Conservation (phyloP, 23 tunicate species). For the Phallusia fumigata region DNA sequence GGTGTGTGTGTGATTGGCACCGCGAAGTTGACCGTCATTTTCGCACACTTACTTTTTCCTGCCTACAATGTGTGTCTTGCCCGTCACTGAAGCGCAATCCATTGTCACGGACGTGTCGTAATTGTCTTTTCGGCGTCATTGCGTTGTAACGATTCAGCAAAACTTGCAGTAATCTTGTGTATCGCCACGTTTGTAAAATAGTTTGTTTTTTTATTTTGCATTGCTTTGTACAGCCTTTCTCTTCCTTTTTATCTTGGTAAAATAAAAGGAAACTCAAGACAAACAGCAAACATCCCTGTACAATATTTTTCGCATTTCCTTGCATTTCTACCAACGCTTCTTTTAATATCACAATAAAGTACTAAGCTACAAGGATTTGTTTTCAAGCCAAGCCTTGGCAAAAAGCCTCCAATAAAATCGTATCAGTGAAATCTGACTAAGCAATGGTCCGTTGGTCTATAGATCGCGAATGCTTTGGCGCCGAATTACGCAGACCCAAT, state of each 20-base stretch:
- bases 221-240: background rate
- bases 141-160: background rate
- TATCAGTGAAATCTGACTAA: too few relatives aligned
- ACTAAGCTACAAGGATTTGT: too few relatives aligned
- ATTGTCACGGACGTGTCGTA: background rate
- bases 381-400: too few relatives aligned
- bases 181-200: background rate
- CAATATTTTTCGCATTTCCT: background rate
- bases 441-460: too few relatives aligned
- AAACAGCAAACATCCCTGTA: background rate
- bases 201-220: background rate
- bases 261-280: background rate
- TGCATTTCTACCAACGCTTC: conserved; percentile 9
- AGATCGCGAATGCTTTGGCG: too few relatives aligned
- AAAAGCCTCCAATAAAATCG: too few relatives aligned
- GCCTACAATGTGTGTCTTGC: background rate
- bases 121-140: background rate
- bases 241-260: background rate
- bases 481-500: too few relatives aligned
- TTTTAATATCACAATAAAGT: background rate
- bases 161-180: background rate
- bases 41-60: background rate
- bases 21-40: background rate
- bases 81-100: conserved; percentile 14
- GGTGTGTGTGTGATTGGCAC: too few relatives aligned